Conservation (phyloP, 64 coral and sea anemone genomes). For the Hydrozoanthus tunicans region DNA sequence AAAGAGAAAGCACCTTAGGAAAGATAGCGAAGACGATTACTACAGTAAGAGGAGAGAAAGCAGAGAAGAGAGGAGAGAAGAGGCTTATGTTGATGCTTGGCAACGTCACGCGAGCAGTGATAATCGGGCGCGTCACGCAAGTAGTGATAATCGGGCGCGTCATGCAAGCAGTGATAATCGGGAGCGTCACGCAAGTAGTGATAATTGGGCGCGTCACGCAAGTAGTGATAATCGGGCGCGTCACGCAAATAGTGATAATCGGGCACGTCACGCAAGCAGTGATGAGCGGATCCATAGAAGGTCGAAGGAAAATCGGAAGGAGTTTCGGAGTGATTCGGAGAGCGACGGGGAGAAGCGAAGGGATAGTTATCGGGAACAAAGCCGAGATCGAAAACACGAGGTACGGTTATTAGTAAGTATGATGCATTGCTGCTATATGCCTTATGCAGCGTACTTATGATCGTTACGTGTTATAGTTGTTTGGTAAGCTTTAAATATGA, state of each 20-base stretch:
- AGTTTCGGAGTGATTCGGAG: background rate
- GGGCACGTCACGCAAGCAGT: background rate
- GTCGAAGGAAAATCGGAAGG: constrained; percentile 1
- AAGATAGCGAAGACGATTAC: constrained; percentile 9
- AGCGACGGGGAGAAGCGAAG: constrained; percentile 3
- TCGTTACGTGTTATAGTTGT: no score
- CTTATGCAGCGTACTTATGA: no score
- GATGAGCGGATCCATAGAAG: background rate
- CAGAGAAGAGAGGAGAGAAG: constrained; percentile 6
- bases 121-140: background rate
- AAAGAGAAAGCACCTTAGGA: background rate
- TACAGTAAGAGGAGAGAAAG: constrained; percentile 29
- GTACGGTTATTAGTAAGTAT: background rate
- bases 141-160: background rate
- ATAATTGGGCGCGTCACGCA: no score
- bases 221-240: no score
- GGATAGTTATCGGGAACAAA: background rate
- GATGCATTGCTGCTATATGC: no score
- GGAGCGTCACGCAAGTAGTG: background rate
- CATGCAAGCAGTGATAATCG: background rate
- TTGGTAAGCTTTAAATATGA: no score
- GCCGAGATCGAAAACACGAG: background rate
- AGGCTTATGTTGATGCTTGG: constrained; percentile 35
- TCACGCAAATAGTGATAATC: background rate
- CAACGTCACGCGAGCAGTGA: background rate